These are phyloP conservation scores for Pinctada fucata DNA, from an alignment of 2,888 invertebrate genomes.

Conservation along the genomic window DNA sequence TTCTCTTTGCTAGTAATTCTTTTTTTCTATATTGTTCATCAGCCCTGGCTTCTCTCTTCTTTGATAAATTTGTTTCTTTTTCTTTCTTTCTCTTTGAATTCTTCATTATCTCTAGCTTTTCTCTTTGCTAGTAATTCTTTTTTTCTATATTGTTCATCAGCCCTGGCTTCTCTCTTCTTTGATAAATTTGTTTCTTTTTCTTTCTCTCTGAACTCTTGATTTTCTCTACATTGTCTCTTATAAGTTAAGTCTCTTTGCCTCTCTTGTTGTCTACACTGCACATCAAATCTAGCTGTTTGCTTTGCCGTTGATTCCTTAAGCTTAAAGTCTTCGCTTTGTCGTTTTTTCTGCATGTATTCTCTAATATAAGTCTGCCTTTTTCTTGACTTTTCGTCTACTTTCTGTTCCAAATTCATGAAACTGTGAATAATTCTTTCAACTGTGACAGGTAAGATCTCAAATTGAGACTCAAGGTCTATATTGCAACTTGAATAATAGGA, in stretches of 20 bases:
- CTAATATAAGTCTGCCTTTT: too few relatives aligned
- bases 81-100: not conserved
- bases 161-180: not conserved
- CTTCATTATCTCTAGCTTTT: not conserved
- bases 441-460: constrained; percentile 20
- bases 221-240: not conserved
- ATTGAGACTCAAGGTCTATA: constrained; percentile 5
- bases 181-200: too few relatives aligned
- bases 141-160: not conserved
- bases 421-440: too few relatives aligned
- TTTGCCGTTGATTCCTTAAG: too few relatives aligned
- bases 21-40: not conserved
- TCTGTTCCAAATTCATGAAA: constrained; percentile 5
- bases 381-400: too few relatives aligned
- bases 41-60: not conserved
- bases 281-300: not conserved
- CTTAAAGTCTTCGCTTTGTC: too few relatives aligned
- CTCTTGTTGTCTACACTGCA: not conserved
- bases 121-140: not conserved
- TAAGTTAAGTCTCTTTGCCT: not conserved
- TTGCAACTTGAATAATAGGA: constrained; percentile 18
- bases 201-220: not conserved
- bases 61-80: too few relatives aligned
- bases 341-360: too few relatives aligned
- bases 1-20: too few relatives aligned